These are phyloP conservation scores for Leptobrachium ailaonicum DNA, from an alignment of 2,113 vertebrate species.

Conservation along the genomic window DNA sequence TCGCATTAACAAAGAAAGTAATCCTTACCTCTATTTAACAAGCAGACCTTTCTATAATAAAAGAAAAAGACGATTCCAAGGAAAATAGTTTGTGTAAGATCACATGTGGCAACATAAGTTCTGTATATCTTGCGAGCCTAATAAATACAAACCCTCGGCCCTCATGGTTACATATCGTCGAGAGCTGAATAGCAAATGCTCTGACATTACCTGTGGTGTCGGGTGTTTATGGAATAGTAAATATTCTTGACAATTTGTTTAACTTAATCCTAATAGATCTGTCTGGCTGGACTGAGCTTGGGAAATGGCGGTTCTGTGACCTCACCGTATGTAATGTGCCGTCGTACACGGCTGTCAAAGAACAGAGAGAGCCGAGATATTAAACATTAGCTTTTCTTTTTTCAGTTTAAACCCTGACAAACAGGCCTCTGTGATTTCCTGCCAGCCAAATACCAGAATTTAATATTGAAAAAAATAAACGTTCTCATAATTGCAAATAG, in stretches of 20 bases:
- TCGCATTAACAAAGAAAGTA: slow-evolving; percentile 14
- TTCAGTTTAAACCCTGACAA: no score
- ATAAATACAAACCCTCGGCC: no score
- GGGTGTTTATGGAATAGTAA: slow-evolving; percentile 43
- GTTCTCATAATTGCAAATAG: no score
- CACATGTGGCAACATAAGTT: not conserved
- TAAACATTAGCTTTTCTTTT: not conserved
- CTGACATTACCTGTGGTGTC: slow-evolving; percentile 32
- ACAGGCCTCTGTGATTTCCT: no score
- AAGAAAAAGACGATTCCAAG: slow-evolving; percentile 7
- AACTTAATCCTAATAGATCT: slow-evolving; percentile 37
- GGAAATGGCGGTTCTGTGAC: slow-evolving; percentile 15
- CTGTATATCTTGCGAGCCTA: no score
- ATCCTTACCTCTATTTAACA: slow-evolving; percentile 20
- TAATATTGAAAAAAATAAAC: no score
- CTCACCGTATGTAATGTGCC: slow-evolving; percentile 36
- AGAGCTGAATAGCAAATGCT: slow-evolving; percentile 25
- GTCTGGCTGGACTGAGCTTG: slow-evolving; percentile 13
- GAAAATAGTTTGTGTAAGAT: slow-evolving; percentile 28
- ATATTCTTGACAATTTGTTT: slow-evolving; percentile 47
- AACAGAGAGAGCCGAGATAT: slow-evolving; percentile 23
- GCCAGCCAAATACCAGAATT: no score
- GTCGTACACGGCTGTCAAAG: slow-evolving; percentile 31
- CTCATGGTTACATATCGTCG: slow-evolving; percentile 17
- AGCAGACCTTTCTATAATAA: slow-evolving; percentile 28